Conservation (phyloP, 2,888 invertebrate genomes). For the Hermodice carunculata region DNA sequence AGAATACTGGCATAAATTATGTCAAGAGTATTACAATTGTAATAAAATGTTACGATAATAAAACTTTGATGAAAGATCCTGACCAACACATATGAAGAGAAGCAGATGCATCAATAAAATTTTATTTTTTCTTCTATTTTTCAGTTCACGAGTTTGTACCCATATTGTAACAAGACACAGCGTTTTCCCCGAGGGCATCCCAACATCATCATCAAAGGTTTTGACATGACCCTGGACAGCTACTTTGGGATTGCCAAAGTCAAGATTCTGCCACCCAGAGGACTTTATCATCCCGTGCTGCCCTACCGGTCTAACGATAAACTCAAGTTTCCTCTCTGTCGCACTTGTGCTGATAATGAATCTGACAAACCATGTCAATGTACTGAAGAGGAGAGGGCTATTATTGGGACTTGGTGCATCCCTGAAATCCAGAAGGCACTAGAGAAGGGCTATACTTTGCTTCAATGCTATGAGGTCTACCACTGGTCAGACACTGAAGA, state of each 20-base stretch:
- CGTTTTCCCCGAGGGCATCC: slow-evolving; percentile 49
- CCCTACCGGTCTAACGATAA: slow-evolving; percentile 51
- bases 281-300: slow-evolving; percentile 56
- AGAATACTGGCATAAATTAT: too few relatives aligned
- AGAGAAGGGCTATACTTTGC: slow-evolving; percentile 54
- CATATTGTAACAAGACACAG: slow-evolving; percentile 45
- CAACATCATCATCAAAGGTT: slow-evolving; percentile 44
- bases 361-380: slow-evolving; percentile 54
- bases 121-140: too few relatives aligned
- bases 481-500: slow-evolving; percentile 48
- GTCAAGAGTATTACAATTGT: too few relatives aligned
- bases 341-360: slow-evolving; percentile 52
- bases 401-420: slow-evolving; percentile 61
- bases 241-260: slow-evolving; percentile 51
- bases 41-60: too few relatives aligned
- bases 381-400: slow-evolving; percentile 43
- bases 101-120: too few relatives aligned
- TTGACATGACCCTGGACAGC: slow-evolving; percentile 29
- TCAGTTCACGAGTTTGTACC: slow-evolving; percentile 49
- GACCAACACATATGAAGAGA: too few relatives aligned
- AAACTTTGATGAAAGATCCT: too few relatives aligned
- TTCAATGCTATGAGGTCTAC: slow-evolving; percentile 60
- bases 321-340: slow-evolving; percentile 64
- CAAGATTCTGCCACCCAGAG: slow-evolving; percentile 47
- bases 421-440: slow-evolving; percentile 61